phyloP scores from a whole-genome alignment of 2,888 invertebrate genomes.

The Cantharis rufa region DNA sequence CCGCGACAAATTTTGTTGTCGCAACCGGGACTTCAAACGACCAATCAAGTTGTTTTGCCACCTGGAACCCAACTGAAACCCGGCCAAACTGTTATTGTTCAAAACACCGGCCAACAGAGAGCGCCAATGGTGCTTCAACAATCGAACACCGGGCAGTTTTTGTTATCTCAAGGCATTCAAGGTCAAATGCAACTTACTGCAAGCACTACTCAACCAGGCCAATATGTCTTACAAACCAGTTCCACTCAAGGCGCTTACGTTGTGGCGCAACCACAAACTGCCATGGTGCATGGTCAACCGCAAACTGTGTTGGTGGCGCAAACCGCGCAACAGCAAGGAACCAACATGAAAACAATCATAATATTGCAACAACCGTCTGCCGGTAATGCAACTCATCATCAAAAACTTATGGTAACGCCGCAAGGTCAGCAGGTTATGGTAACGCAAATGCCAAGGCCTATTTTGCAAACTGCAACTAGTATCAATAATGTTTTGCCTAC shows the following conservation, averaged over 20 bases:
- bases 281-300: constrained; percentile 63
- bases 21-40: constrained; percentile 42
- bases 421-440: constrained; percentile 71
- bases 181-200: constrained; percentile 57
- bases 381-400: constrained; percentile 55
- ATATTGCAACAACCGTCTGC: constrained; percentile 63
- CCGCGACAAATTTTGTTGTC: constrained; percentile 61
- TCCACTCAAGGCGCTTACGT: constrained; percentile 66
- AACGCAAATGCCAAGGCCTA: constrained; percentile 63
- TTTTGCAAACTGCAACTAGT: constrained; percentile 56
- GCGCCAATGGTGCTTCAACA: constrained; percentile 51
- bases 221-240: constrained; percentile 59
- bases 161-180: constrained; percentile 51
- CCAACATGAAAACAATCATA: constrained; percentile 71
- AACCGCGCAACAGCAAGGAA: constrained; percentile 67
- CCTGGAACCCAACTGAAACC: constrained; percentile 50
- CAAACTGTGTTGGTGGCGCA: constrained; percentile 71
- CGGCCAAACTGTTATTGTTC: constrained; percentile 53
- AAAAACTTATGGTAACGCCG: constrained; percentile 67
- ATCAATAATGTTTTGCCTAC: constrained; percentile 57
- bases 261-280: constrained; percentile 68
- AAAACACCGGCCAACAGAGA: constrained; percentile 49
- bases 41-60: constrained; percentile 43
- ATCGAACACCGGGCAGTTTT: constrained; percentile 47
- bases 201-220: constrained; percentile 52